phyloP scores from a whole-genome alignment of 2,113 vertebrate genomes.

The Proterorhinus semilunaris region DNA sequence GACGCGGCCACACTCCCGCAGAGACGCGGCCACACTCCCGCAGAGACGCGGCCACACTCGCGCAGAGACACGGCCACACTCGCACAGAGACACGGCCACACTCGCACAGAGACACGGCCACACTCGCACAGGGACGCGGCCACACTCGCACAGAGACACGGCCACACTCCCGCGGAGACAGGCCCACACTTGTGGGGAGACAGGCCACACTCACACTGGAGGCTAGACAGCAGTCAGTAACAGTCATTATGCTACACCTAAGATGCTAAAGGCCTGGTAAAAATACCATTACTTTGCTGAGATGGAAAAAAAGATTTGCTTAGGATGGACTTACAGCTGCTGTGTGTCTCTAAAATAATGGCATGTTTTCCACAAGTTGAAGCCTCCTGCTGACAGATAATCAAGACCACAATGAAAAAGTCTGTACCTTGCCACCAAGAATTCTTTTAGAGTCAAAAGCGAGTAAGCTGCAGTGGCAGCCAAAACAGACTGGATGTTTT shows the following conservation, averaged over 20 bases:
- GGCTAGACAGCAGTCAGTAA: slow-evolving; percentile 23
- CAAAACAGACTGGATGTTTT: no score
- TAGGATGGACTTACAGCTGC: not conserved
- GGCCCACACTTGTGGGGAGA: not conserved
- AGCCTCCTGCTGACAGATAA: not conserved
- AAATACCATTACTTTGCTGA: slow-evolving; percentile 3
- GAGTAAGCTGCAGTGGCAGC: no score
- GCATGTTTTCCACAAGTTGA: not conserved
- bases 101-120: no score
- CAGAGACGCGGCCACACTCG: not conserved
- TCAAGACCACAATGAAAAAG: no score
- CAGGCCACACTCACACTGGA: not conserved
- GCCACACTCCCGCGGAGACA: not conserved
- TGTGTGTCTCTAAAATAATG: not conserved
- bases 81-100: no score
- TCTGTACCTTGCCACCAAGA: no score
- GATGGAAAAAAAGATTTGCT: not conserved
- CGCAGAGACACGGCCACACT: not conserved
- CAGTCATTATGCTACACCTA: slow-evolving; percentile 30
- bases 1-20: not conserved
- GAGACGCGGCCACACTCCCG: not conserved
- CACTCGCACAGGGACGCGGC: not conserved
- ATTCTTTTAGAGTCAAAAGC: no score
- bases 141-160: not conserved
- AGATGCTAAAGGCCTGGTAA: slow-evolving; percentile 26